A percentile compares a stretch with the other conserved stretches of the same genome.
These are phyloP conservation scores for Choristoneura rosaceana DNA, from an alignment of 2,888 invertebrate genomes.

Conservation along the genomic window DNA sequence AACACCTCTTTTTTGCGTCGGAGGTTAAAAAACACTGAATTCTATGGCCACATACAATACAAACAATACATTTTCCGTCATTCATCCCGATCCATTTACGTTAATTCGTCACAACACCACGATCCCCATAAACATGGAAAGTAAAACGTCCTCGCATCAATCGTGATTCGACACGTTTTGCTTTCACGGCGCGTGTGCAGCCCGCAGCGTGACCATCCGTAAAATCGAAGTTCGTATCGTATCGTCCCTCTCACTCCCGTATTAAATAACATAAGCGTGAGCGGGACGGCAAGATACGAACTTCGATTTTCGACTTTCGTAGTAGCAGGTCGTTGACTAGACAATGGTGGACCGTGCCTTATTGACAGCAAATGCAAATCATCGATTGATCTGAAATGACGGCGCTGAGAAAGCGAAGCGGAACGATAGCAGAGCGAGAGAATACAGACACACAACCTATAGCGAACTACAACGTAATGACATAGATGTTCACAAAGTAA, in stretches of 20 bases:
- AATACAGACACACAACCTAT: no score
- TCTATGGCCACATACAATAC: background rate
- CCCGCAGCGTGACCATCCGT: background rate
- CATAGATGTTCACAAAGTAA: no score
- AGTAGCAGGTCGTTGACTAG: constrained; percentile 4
- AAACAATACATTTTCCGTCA: background rate
- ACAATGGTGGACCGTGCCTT: constrained; percentile 13
- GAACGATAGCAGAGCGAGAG: background rate
- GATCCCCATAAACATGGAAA: constrained; percentile 26
- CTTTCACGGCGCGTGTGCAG: constrained; percentile 24
- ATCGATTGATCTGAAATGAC: constrained; percentile 27
- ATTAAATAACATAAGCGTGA: no score
- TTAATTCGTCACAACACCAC: background rate
- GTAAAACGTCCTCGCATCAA: constrained; percentile 22
- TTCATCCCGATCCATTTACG: background rate
- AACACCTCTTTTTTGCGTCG: no score
- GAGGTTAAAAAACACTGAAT: background rate
- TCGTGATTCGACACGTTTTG: constrained; percentile 25
- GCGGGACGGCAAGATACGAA: no score
- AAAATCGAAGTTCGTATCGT: background rate
- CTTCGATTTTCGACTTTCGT: no score
- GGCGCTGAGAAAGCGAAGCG: constrained; percentile 26
- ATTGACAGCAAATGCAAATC: constrained; percentile 36
- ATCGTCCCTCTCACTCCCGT: no score
- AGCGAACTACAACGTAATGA: no score